Conservation (phyloP, 2,888 invertebrate species). For the Heliothis peltigera region DNA sequence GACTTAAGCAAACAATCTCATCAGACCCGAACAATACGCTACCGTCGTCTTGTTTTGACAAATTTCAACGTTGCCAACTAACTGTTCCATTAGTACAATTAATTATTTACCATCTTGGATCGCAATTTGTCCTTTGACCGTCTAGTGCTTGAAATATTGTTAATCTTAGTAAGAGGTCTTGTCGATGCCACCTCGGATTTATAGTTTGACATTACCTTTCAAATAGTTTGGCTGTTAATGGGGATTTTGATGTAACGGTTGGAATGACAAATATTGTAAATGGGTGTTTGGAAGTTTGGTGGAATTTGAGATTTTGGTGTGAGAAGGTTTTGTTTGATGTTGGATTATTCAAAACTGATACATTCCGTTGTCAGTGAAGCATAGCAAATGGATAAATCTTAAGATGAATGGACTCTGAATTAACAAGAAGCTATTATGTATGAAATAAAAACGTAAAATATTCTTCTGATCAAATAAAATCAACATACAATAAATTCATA, state of each 20-base stretch:
- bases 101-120: slow-evolving; percentile 86
- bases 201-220: slow-evolving; percentile 59
- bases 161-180: slow-evolving; percentile 82
- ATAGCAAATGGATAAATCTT: no score
- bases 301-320: background rate
- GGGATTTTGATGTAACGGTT: slow-evolving; percentile 49
- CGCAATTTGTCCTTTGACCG: slow-evolving; percentile 86
- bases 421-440: background rate
- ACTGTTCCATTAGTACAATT: slow-evolving; percentile 88
- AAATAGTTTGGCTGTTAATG: slow-evolving; percentile 59
- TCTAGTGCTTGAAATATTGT: slow-evolving; percentile 74
- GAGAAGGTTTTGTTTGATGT: background rate
- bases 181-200: slow-evolving; percentile 70
- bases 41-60: slow-evolving; percentile 72
- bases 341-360: background rate
- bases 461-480: background rate
- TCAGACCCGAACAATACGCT: slow-evolving; percentile 61
- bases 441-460: no score
- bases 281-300: slow-evolving; percentile 9
- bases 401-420: no score
- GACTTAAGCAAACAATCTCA: slow-evolving; percentile 41
- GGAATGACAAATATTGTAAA: slow-evolving; percentile 41
- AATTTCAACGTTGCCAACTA: slow-evolving; percentile 80
- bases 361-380: no score
- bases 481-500: background rate